phyloP scores from a whole-genome alignment of 2,888 invertebrate species.

The Ganaspis brasiliensis region DNA sequence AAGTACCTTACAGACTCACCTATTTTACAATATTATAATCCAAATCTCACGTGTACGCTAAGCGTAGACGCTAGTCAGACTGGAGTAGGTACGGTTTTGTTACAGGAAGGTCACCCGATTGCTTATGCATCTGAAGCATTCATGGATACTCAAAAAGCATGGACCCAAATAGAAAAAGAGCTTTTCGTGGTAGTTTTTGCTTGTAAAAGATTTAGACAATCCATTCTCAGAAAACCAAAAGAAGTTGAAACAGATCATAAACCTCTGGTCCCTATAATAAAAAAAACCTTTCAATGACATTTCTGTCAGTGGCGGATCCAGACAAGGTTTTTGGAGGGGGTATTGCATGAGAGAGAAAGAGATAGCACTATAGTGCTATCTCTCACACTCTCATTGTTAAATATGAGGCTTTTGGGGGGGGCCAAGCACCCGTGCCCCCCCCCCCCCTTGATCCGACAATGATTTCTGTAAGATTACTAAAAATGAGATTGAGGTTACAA shows the following conservation, averaged over 20 bases:
- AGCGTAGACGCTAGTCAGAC: slow-evolving; percentile 46
- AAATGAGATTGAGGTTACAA: too few relatives aligned
- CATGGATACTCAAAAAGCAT: slow-evolving; percentile 52
- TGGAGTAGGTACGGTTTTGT: slow-evolving; percentile 69
- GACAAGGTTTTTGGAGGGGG: too few relatives aligned
- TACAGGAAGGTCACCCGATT: slow-evolving; percentile 71
- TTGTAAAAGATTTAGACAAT: slow-evolving; percentile 52
- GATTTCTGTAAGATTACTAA: slow-evolving; percentile 47
- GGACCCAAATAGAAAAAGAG: slow-evolving; percentile 61
- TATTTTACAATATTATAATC: slow-evolving; percentile 20
- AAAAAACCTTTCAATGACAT: slow-evolving; percentile 52
- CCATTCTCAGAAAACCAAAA: slow-evolving; percentile 44
- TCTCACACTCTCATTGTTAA: too few relatives aligned
- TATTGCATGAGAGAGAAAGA: too few relatives aligned
- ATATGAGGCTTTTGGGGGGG: too few relatives aligned
- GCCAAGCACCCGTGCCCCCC: too few relatives aligned
- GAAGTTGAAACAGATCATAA: slow-evolving; percentile 58
- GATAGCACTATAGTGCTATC: too few relatives aligned
- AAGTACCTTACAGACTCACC: neutral
- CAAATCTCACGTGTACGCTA: slow-evolving; percentile 5
- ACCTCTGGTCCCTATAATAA: slow-evolving; percentile 54
- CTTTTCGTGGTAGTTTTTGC: slow-evolving; percentile 59
- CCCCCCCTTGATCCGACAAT: too few relatives aligned
- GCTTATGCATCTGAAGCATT: slow-evolving; percentile 63
- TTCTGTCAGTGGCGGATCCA: too few relatives aligned